A percentile compares a stretch with the other conserved stretches of the same genome.
Evolutionary conservation across 2,797 vertebrate genomes (phyloP).

Genomic region (Microctenopoma lineatum): DNA sequence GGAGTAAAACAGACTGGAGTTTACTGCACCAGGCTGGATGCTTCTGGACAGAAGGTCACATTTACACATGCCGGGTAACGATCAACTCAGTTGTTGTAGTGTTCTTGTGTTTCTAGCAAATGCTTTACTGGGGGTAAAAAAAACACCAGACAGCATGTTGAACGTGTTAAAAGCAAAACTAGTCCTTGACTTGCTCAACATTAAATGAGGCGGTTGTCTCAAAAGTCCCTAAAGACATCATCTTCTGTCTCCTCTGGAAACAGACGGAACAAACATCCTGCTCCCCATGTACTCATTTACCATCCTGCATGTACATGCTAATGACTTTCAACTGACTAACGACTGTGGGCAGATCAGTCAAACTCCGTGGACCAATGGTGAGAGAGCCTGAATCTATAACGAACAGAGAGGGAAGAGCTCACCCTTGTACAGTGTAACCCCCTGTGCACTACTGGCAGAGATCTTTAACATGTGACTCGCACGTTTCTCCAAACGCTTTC

Average conservation of each 20-base stretch:
- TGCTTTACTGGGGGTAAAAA: not conserved
- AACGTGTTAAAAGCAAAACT: not conserved
- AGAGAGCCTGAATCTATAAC: not conserved
- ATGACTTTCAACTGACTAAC: constrained; percentile 43
- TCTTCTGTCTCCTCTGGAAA: constrained; percentile 5
- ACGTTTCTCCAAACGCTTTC: constrained; percentile 24
- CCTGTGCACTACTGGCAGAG: constrained; percentile 19
- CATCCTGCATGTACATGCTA: constrained; percentile 31
- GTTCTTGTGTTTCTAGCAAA: constrained; percentile 29
- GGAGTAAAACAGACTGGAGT: constrained; percentile 21
- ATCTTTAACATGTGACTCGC: constrained; percentile 65
- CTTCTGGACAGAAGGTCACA: not conserved
- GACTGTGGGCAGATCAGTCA: not conserved
- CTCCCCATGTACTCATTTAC: constrained; percentile 61
- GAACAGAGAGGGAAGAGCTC: constrained; percentile 35
- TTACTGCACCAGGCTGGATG: not conserved
- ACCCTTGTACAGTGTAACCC: constrained; percentile 65
- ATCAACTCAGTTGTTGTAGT: not conserved
- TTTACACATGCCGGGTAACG: constrained; percentile 7
- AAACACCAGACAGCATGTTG: not conserved
- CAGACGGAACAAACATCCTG: constrained; percentile 30
- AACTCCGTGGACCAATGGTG: constrained; percentile 32
- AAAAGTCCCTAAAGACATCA: constrained; percentile 40
- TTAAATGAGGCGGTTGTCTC: constrained; percentile 53
- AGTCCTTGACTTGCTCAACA: not conserved